Conservation (phyloP, 1,140 invertebrate species). For the Drosophila miranda region DNA sequence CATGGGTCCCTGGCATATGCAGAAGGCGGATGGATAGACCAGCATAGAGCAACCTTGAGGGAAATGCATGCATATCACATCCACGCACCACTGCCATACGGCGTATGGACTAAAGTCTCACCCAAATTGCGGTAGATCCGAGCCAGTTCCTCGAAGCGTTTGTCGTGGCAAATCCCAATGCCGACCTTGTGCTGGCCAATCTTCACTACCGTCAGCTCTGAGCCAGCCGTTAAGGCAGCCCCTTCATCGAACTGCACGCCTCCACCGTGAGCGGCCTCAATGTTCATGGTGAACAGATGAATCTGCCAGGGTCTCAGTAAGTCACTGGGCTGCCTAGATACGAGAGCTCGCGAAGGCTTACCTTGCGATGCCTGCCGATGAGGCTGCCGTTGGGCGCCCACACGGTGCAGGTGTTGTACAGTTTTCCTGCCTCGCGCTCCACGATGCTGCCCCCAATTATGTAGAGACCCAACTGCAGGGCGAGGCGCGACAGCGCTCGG, state of each 20-base stretch:
- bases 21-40: slow-evolving; percentile 96
- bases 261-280: slow-evolving; percentile 86
- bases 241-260: slow-evolving; percentile 96
- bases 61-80: background rate
- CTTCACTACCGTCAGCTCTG: slow-evolving; percentile 89
- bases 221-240: slow-evolving; percentile 89
- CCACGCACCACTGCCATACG: too few relatives aligned
- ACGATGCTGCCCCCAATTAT: slow-evolving; percentile 95
- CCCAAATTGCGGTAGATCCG: slow-evolving; percentile 88
- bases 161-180: slow-evolving; percentile 96
- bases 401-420: slow-evolving; percentile 96
- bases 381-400: slow-evolving; percentile 91
- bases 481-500: slow-evolving; percentile 87
- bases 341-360: slow-evolving; percentile 16
- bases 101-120: slow-evolving; percentile 1
- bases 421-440: slow-evolving; percentile 85
- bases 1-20: slow-evolving; percentile 96
- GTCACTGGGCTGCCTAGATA: background rate
- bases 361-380: slow-evolving; percentile 89
- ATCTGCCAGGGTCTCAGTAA: slow-evolving; percentile 81
- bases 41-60: slow-evolving; percentile 89
- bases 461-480: slow-evolving; percentile 90
- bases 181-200: slow-evolving; percentile 90
- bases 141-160: slow-evolving; percentile 95
- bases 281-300: slow-evolving; percentile 97